Base-by-base conservation (phyloP, 2,888 invertebrate genomes). In the Phaonia tiefii region DNA sequence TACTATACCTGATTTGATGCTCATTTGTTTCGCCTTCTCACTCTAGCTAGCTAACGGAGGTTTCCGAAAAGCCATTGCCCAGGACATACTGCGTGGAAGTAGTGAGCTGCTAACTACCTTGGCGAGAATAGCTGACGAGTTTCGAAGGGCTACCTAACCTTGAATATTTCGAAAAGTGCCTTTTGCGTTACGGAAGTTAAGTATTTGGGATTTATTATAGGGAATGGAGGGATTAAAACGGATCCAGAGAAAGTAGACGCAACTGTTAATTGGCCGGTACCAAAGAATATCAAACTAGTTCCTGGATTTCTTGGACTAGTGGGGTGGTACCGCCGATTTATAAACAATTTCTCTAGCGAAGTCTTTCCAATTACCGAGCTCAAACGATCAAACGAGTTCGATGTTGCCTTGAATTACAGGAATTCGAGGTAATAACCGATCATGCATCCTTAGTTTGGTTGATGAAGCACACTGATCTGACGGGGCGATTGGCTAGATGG, bases 391-490 rank as follows among this genome's bases (percentile, higher is more conserved):
- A n/a, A n/a, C n/a, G n/a, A n/a, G n/a, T n/a, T n/a, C n/a, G n/a
- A n/a, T n/a, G n/a, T n/a, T n/a, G n/a, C n/a, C n/a, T 44, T 44
- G 44, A 44, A 44, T n/a, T 63, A 25, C 63, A 63, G 42, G 25
- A 20, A 15, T 75, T 80, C 15, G 54, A 51, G 13, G 51, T 79
- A 0, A 60, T 79, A 11, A 84, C 86, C 0, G 87, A 87, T 79
- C 84, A 86, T 51, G 79, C 82, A 20, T 83, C 83, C 1, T 69
- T 87, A 1, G 60, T 81, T 39, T 87, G 85, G 85, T 72, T 87
- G 0, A 63, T 83, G 73, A 84, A 75, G 22, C 79, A 86, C 67
- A 84, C 84, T 49, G 84, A 85, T 42, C 84, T 85, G 1, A 79
- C 75, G 17, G 87, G 84, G 2, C 65, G 84, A 37, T 60, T 87